These are phyloP conservation scores for Xyrichtys novacula DNA, from an alignment of 2,797 vertebrate species.

Conservation along the genomic window DNA sequence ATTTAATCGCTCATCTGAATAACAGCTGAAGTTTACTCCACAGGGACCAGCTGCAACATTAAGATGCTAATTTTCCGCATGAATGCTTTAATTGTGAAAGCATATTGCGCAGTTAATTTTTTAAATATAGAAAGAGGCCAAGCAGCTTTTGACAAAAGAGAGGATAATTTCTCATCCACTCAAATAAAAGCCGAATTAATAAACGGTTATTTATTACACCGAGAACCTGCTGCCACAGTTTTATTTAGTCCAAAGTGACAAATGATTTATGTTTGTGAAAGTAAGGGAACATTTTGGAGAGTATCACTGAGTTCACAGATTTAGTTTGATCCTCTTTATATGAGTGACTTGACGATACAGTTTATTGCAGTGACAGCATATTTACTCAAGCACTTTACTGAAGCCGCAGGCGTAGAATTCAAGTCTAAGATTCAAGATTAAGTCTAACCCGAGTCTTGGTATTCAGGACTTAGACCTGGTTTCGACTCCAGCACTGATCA, in stretches of 20 bases:
- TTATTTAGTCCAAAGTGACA: not conserved
- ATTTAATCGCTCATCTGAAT: not conserved
- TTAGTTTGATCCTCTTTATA: no score
- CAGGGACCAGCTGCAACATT: not conserved
- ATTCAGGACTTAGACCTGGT: no score
- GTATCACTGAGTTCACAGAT: not conserved
- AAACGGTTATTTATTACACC: not conserved
- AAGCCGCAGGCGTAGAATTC: no score
- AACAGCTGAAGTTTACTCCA: not conserved
- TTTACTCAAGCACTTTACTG: no score
- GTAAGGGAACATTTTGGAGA: not conserved
- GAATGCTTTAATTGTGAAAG: constrained; percentile 7
- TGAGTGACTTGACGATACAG: not conserved
- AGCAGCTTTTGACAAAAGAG: not conserved
- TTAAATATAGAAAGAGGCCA: not conserved
- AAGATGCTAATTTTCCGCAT: not conserved
- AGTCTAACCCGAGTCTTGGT: no score
- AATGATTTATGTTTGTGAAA: not conserved
- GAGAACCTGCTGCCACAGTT: not conserved
- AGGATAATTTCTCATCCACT: not conserved
- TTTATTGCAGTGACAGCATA: no score
- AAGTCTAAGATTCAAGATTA: no score
- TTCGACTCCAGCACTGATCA: no score
- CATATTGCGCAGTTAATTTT: not conserved
- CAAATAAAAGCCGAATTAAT: not conserved